These are phyloP conservation scores for Microplitis deprimator DNA, from an alignment of 2,888 invertebrate genomes.

Conservation along the genomic window DNA sequence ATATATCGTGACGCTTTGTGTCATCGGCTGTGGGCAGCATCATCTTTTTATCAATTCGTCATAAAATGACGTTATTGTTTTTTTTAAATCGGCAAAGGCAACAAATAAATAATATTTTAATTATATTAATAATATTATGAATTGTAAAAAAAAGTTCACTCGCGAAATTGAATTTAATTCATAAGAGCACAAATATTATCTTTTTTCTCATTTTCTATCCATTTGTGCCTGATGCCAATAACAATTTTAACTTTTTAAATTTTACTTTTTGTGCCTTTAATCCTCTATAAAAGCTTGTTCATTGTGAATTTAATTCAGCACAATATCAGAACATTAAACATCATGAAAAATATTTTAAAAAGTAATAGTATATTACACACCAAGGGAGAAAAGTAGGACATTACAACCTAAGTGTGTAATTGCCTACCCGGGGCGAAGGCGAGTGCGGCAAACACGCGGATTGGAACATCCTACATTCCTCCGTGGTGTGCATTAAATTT, in stretches of 20 bases:
- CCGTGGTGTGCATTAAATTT: too few relatives aligned
- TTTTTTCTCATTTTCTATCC: conserved; percentile 29
- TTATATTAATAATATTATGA: conserved; percentile 21
- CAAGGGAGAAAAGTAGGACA: too few relatives aligned
- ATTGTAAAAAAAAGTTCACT: conserved; percentile 5
- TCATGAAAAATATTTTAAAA: too few relatives aligned
- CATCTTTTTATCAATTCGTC: conserved; percentile 27
- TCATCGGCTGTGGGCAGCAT: conserved; percentile 41
- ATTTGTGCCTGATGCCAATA: conserved; percentile 57
- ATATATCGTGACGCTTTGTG: conserved; percentile 36
- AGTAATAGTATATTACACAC: too few relatives aligned
- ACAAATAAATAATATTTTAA: conserved; percentile 1
- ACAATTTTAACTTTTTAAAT: conserved; percentile 53
- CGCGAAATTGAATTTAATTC: conserved; percentile 27
- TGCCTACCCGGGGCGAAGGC: too few relatives aligned
- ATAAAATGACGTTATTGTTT: conserved; percentile 16
- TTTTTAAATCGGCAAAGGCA: conserved; percentile 32
- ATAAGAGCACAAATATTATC: conserved; percentile 8
- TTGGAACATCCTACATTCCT: too few relatives aligned
- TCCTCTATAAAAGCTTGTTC: conserved; percentile 47
- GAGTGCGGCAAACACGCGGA: too few relatives aligned
- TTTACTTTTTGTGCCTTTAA: conserved; percentile 66
- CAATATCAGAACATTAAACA: conserved; percentile 35
- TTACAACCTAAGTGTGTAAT: too few relatives aligned
- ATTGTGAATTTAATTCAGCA: conserved; percentile 42